These are phyloP conservation scores for Andrena dorsata DNA, from an alignment of 2,888 invertebrate genomes.

Conservation along the genomic window DNA sequence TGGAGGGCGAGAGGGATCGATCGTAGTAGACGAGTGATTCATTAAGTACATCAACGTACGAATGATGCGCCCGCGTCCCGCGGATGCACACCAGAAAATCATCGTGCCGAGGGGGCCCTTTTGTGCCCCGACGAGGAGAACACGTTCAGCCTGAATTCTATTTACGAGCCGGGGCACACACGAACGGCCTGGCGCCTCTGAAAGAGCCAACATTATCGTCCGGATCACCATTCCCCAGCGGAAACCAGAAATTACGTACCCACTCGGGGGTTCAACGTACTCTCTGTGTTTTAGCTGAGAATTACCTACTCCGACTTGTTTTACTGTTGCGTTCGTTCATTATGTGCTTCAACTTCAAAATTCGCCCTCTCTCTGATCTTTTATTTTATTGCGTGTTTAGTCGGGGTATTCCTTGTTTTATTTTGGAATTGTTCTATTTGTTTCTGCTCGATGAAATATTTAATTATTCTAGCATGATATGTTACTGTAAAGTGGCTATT, in stretches of 20 bases:
- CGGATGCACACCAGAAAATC: slow-evolving; percentile 27
- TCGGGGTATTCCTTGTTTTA: too few species aligned
- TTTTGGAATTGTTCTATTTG: too few species aligned
- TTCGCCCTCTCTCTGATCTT: too few species aligned
- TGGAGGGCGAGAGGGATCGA: slow-evolving; percentile 23
- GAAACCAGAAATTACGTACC: slow-evolving; percentile 6
- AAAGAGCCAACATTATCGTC: slow-evolving; percentile 13
- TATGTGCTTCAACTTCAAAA: too few species aligned
- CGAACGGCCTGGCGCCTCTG: background rate
- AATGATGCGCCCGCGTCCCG: slow-evolving; percentile 25
- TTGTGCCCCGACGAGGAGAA: slow-evolving; percentile 9
- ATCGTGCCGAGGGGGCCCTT: slow-evolving; percentile 4
- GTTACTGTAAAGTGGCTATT: too few species aligned
- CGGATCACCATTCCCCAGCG: background rate
- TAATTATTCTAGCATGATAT: too few species aligned
- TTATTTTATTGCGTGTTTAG: too few species aligned
- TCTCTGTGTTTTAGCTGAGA: too few species aligned
- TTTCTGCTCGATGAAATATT: too few species aligned
- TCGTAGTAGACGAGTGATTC: slow-evolving; percentile 40
- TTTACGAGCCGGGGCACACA: slow-evolving; percentile 10
- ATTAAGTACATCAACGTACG: slow-evolving; percentile 32
- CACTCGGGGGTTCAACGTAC: too few species aligned
- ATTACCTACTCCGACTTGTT: too few species aligned
- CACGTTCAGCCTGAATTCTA: slow-evolving; percentile 9
- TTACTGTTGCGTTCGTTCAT: too few species aligned